These are phyloP conservation scores for Notamacropus eugenii DNA, from an alignment of 2,797 vertebrate genomes.

Conservation along the genomic window DNA sequence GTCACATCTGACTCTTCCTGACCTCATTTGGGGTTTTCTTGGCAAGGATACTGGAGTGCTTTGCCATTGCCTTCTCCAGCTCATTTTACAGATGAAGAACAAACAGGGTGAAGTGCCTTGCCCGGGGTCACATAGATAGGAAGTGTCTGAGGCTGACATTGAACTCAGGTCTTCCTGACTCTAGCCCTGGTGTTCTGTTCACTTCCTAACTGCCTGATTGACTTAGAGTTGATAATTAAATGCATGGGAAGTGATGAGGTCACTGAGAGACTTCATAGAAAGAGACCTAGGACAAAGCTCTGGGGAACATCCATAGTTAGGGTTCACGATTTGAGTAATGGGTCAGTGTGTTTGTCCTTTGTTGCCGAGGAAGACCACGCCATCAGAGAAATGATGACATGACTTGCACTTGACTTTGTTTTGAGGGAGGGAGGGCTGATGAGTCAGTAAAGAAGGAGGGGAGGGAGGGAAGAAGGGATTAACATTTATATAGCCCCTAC, in stretches of 20 bases:
- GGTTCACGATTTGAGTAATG: neutral
- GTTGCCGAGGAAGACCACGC: too few species aligned
- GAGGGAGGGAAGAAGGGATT: neutral
- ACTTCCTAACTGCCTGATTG: neutral
- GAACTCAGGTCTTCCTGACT: neutral
- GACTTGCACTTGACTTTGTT: too few species aligned
- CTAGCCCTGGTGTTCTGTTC: neutral
- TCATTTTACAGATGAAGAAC: neutral
- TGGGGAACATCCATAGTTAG: neutral
- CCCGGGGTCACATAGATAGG: neutral
- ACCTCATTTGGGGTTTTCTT: neutral
- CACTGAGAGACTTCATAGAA: neutral
- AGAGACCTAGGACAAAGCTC: neutral
- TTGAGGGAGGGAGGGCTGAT: neutral
- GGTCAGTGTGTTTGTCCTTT: neutral
- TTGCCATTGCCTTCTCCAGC: neutral
- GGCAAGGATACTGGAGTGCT: neutral
- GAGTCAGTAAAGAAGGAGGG: neutral
- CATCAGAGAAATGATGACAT: too few species aligned
- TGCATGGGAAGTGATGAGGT: neutral
- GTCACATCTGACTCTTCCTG: neutral
- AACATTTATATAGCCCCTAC: neutral
- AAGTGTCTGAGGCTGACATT: neutral
- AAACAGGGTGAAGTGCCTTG: neutral
- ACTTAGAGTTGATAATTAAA: too few species aligned